These are phyloP conservation scores for Elanus axillaris DNA, from an alignment of 2,113 vertebrate genomes.

Conservation along the genomic window DNA sequence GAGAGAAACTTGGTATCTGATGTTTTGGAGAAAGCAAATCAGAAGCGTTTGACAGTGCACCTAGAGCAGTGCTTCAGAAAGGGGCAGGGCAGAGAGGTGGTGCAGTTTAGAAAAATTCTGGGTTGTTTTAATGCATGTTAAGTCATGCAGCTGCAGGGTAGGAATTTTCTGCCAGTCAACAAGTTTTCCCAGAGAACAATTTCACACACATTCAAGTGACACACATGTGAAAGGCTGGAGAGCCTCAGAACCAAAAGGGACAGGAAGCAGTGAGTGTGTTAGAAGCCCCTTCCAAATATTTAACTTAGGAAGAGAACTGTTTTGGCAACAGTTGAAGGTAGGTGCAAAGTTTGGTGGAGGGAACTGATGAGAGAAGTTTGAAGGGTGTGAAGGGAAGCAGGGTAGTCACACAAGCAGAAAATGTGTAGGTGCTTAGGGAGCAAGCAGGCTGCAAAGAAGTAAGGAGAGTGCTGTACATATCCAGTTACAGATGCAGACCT, in stretches of 20 bases:
- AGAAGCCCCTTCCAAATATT: not conserved
- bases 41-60: not conserved
- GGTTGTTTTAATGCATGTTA: not conserved
- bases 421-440: not conserved
- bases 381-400: not conserved
- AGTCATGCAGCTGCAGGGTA: not conserved
- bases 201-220: not conserved
- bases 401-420: not conserved
- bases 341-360: not conserved
- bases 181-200: not conserved
- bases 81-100: not conserved
- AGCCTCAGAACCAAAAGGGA: not conserved
- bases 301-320: not conserved
- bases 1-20: not conserved
- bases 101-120: not conserved
- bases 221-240: not conserved
- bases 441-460: not conserved
- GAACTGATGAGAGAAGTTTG: not conserved
- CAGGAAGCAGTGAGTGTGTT: not conserved
- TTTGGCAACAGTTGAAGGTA: not conserved
- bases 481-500: not conserved
- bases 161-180: not conserved
- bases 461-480: not conserved
- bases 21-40: not conserved
- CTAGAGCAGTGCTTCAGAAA: not conserved